phyloP scores from a whole-genome alignment of 2,113 vertebrate genomes.

The Leptocoma aspasia region DNA sequence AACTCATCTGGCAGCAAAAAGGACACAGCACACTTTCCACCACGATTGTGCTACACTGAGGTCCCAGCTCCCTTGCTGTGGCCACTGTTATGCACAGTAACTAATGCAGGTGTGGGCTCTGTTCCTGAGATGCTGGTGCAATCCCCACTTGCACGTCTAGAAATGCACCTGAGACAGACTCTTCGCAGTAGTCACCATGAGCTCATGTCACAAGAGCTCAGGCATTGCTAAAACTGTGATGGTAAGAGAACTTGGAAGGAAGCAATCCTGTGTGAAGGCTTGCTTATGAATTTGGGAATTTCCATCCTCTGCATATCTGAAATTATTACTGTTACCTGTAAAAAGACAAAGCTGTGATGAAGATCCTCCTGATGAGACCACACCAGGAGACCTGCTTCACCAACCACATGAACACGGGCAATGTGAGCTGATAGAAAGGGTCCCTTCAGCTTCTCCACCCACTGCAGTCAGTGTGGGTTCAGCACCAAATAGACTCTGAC shows the following conservation, averaged over 20 bases:
- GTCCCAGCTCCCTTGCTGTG: neutral
- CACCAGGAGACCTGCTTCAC: neutral
- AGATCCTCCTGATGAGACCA: neutral
- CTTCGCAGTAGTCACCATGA: neutral
- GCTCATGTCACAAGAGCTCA: neutral
- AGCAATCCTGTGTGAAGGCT: neutral
- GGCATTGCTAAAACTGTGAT: neutral
- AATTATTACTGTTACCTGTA: neutral
- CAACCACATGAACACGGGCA: neutral
- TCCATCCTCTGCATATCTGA: neutral
- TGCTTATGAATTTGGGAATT: neutral
- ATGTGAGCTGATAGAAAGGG: neutral
- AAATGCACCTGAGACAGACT: neutral
- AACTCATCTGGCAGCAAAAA: neutral
- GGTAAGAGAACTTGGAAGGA: neutral
- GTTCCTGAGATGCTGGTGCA: neutral
- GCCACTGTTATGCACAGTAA: neutral
- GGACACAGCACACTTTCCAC: neutral
- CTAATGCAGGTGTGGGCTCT: neutral
- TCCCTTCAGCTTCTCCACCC: neutral
- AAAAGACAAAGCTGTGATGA: neutral
- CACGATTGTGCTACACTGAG: neutral
- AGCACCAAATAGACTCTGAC: neutral
- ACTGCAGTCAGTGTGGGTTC: fast-evolving
- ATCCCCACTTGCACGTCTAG: neutral